Conservation (phyloP, 2,797 vertebrate genomes). For the Oryzias dopingdopingensis region DNA sequence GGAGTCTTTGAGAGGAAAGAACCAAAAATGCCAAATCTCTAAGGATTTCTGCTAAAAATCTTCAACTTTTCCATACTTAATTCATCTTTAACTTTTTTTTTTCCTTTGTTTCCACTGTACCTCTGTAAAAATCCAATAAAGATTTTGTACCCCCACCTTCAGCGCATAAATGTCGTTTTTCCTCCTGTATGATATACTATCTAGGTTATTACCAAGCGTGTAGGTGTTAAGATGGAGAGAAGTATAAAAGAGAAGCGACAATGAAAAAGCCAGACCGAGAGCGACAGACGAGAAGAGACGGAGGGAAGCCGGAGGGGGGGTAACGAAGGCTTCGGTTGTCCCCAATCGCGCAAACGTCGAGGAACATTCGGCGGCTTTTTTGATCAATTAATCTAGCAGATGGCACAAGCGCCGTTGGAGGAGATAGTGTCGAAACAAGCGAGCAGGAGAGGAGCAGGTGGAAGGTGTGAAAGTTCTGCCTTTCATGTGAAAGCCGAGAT, state of each 20-base stretch:
- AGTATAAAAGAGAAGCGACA: conserved; percentile 41
- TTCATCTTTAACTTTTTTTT: conserved; percentile 3
- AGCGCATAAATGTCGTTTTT: conserved; percentile 46
- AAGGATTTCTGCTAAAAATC: conserved; percentile 17
- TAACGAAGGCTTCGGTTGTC: conserved; percentile 50
- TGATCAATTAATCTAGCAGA: conserved; percentile 78
- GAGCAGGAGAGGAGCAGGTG: conserved; percentile 53
- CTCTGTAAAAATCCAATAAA: conserved; percentile 18
- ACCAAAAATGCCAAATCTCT: conserved; percentile 11
- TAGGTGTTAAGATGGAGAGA: conserved; percentile 58
- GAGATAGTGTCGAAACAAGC: conserved; percentile 45
- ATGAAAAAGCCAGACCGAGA: conserved; percentile 40
- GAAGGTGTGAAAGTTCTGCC: conserved; percentile 56
- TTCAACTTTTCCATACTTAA: conserved; percentile 23
- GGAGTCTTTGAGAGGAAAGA: not conserved
- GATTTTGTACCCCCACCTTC: not conserved
- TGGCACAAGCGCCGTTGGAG: conserved; percentile 55
- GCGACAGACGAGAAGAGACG: conserved; percentile 32
- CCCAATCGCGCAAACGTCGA: conserved; percentile 61
- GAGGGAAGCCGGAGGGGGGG: conserved; percentile 22
- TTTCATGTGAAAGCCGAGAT: conserved; percentile 58
- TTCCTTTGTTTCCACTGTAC: not conserved
- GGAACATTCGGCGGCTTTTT: conserved; percentile 67
- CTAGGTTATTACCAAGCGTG: conserved; percentile 43
- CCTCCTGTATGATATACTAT: conserved; percentile 49